phyloP scores from a whole-genome alignment of 2,797 vertebrate species.

The Sphenodon punctatus region DNA sequence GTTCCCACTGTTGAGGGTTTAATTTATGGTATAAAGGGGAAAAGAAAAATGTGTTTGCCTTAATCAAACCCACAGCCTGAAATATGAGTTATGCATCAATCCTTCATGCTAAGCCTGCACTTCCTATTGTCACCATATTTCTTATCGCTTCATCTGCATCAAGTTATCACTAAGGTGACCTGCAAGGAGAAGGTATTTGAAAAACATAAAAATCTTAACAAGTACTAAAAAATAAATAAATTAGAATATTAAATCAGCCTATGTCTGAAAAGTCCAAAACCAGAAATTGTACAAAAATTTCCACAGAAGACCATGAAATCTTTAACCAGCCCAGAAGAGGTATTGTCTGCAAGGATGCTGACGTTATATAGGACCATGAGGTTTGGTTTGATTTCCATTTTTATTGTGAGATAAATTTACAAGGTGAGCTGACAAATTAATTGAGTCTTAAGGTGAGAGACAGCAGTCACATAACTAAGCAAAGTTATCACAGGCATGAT shows the following conservation, averaged over 20 bases:
- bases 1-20: background rate
- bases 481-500: no score
- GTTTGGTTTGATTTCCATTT: background rate
- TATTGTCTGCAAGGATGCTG: no score
- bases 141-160: background rate
- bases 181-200: background rate
- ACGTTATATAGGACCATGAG: background rate
- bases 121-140: background rate
- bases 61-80: background rate
- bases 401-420: background rate
- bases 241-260: background rate
- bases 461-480: background rate
- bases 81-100: background rate
- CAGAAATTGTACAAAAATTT: no score
- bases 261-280: background rate
- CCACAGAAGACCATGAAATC: no score
- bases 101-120: background rate
- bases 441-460: background rate
- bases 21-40: background rate
- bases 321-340: no score
- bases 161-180: background rate
- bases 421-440: background rate
- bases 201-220: accelerated
- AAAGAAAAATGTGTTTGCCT: background rate
- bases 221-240: background rate